Evolutionary conservation across 2,888 invertebrate species (phyloP), one percentile per base, ranked within the genome.

Genomic region (Drosophila merina): DNA sequence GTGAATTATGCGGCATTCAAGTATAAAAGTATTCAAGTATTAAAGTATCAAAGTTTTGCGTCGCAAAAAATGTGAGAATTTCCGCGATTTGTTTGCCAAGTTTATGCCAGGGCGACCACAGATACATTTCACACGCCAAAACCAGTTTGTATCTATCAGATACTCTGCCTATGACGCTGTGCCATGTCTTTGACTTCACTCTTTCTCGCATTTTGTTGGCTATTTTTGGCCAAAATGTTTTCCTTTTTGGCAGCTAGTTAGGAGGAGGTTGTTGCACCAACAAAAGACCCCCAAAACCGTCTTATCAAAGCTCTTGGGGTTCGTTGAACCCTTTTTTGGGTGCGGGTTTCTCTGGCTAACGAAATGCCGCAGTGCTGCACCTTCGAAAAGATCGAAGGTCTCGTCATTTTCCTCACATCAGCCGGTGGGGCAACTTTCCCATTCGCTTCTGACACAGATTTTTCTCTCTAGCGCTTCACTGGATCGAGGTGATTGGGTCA

Each of bases 51-150:
- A 62, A 42, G 36, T 38, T 64, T 69, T 78, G 81, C 74, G 71
- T 75, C 79, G 80, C 58, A 80, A 64, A 79, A 74, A 76, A 62
- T 76, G 68, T 5, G 38, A 64, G 62, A 64, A 78, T 81, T 81
- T 78, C 81, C 84, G 78, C 67, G 57, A 63, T 54, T 73, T 79
- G 71, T 33, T 49, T 33, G 48, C 60, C 4, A 49, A 57, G 14
- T 14, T 51, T 8, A 30, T 8, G 50, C 4, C 5, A 4, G 1
- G 25, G 31, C 8, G 45, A 26, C 7, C 31, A 12, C n/a, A 62
- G 25, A 52, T 52, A 64, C 47, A 62, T 52, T 64, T 64, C 62
- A 64, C 51, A 38, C 64, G 51, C 64, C 62, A 64, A 64, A 64
- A 64, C 64, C 62, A 62, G 64, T 64, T 47, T 50, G 58, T 62